Percentiles rank a stretch among this genome's conserved stretches.
Conservation (phyloP, 1,140 invertebrate species). For the Drosophila navojoa region DNA sequence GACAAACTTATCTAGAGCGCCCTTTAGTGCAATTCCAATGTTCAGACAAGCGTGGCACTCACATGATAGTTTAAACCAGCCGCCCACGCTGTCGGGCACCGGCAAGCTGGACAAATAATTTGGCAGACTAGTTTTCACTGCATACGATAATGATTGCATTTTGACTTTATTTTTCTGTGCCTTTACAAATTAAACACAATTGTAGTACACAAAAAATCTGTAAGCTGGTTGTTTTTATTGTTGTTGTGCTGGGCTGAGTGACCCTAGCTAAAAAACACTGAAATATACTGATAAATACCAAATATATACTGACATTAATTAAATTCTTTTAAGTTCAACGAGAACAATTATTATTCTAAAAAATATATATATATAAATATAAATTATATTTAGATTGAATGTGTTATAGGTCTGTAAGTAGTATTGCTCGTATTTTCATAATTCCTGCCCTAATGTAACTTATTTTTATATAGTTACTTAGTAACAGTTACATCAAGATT, state of each 20-base stretch:
- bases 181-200: constrained; percentile 23
- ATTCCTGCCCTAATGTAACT: neutral
- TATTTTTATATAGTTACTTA: neutral
- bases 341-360: neutral
- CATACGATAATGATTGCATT: constrained; percentile 89
- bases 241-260: constrained; percentile 2
- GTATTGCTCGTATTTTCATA: no score
- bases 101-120: constrained; percentile 91
- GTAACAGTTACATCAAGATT: neutral
- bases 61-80: constrained; percentile 92
- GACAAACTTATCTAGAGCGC: constrained; percentile 21
- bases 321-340: no score
- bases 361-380: neutral
- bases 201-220: constrained; percentile 17
- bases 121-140: constrained; percentile 90
- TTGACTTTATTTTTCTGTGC: constrained; percentile 61
- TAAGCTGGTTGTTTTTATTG: constrained; percentile 37
- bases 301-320: neutral
- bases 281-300: neutral
- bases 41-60: constrained; percentile 68
- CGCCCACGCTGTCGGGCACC: constrained; percentile 89
- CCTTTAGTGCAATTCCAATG: constrained; percentile 49
- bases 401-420: neutral
- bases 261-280: neutral
- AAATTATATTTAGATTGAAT: neutral